Evolutionary conservation across 2,113 vertebrate genomes (phyloP).

Genomic region (Microcebus murinus): DNA sequence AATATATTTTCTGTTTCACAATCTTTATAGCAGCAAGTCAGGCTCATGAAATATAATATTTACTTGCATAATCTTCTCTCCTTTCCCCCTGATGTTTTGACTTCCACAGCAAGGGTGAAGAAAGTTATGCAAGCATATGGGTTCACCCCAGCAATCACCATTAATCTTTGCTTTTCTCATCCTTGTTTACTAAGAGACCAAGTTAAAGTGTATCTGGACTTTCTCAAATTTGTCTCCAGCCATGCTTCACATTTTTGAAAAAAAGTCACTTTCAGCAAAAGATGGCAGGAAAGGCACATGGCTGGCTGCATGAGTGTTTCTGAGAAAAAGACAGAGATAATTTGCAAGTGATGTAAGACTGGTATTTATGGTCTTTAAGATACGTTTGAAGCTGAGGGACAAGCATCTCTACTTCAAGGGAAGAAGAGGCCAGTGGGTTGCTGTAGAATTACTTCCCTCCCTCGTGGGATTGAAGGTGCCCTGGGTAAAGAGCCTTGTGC

Average conservation of each 20-base stretch:
- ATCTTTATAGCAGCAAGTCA: constrained; percentile 34
- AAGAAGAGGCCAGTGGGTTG: background rate
- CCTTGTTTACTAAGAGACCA: constrained; percentile 43
- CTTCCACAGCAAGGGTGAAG: constrained; percentile 12
- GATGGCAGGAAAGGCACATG: background rate
- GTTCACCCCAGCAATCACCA: constrained; percentile 54
- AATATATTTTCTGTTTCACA: constrained; percentile 40
- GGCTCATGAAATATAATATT: constrained; percentile 52
- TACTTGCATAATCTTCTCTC: constrained; percentile 48
- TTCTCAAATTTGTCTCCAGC: constrained; percentile 49
- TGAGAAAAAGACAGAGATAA: constrained; percentile 4
- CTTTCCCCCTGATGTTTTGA: constrained; percentile 47
- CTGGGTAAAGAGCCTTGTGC: background rate
- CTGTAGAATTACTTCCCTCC: background rate
- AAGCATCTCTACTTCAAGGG: background rate
- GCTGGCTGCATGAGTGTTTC: background rate
- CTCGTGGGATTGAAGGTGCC: background rate
- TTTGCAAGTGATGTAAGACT: constrained; percentile 52
- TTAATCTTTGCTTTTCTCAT: constrained; percentile 60
- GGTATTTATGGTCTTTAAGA: background rate
- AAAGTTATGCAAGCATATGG: constrained; percentile 50
- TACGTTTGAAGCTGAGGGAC: background rate
- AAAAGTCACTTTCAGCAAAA: constrained; percentile 54
- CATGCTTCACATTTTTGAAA: background rate
- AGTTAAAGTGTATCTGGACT: constrained; percentile 62